phyloP scores from a whole-genome alignment of 2,113 vertebrate species.

The Anarhynchus alexandrinus region DNA sequence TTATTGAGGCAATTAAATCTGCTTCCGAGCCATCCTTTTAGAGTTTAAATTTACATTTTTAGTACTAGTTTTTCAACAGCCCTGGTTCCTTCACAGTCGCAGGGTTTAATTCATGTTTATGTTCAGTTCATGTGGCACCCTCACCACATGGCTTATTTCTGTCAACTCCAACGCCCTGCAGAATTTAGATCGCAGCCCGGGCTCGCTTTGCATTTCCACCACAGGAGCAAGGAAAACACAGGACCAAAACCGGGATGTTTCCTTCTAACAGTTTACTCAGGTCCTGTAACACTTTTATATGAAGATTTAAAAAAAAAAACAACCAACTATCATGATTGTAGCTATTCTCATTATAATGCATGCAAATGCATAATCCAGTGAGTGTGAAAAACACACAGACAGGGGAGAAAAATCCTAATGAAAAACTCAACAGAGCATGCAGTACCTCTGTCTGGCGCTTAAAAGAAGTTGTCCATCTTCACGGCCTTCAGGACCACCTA shows the following conservation, averaged over 20 bases:
- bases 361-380: neutral
- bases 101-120: slow-evolving; percentile 51
- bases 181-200: neutral
- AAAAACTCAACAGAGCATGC: slow-evolving; percentile 2
- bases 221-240: neutral
- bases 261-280: neutral
- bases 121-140: neutral
- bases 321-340: neutral
- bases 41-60: slow-evolving; percentile 40
- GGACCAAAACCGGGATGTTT: neutral
- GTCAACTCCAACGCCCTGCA: neutral
- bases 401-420: neutral
- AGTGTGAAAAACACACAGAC: neutral
- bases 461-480: neutral
- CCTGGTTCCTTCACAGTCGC: neutral
- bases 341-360: neutral
- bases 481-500: neutral
- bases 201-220: neutral
- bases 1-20: slow-evolving; percentile 40
- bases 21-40: neutral
- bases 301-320: neutral
- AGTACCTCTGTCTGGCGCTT: neutral
- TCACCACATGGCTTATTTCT: slow-evolving; percentile 3
- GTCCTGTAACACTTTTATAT: neutral
- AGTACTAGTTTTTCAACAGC: neutral